Evolutionary conservation across 2,797 vertebrate genomes (phyloP).

Genomic region (Austrolebias charrua): DNA sequence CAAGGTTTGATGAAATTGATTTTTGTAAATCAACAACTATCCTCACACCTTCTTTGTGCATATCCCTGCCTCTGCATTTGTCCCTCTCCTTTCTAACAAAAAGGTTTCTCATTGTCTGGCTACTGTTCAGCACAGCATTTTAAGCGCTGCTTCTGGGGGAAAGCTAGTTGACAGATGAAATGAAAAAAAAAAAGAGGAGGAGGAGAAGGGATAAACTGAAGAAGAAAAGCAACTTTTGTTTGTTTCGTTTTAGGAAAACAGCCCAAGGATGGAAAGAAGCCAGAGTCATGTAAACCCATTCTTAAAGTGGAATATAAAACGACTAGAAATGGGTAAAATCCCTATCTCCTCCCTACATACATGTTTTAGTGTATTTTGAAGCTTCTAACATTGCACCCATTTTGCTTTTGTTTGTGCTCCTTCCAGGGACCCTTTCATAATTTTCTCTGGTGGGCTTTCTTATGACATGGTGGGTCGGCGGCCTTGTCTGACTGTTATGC

Average conservation of each 20-base stretch:
- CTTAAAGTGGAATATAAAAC: constrained; percentile 99
- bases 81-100: constrained; percentile 47
- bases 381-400: background rate
- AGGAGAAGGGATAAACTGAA: constrained; percentile 37
- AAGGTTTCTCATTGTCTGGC: constrained; percentile 43
- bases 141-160: constrained; percentile 44
- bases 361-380: background rate
- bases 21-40: constrained; percentile 42
- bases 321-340: constrained; percentile 90
- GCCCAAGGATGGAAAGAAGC: constrained; percentile 98
- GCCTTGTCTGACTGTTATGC: constrained; percentile 98
- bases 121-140: constrained; percentile 41
- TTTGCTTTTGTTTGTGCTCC: constrained; percentile 18
- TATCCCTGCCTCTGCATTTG: constrained; percentile 23
- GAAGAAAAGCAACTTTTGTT: constrained; percentile 60
- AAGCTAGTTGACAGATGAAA: constrained; percentile 35
- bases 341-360: background rate
- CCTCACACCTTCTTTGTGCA: constrained; percentile 40
- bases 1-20: constrained; percentile 20
- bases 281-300: constrained; percentile 98
- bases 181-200: constrained; percentile 13
- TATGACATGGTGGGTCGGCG: constrained; percentile 95
- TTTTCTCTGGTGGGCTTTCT: constrained; percentile 95
- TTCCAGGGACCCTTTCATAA: constrained; percentile 90
- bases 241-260: constrained; percentile 91